phyloP scores from a whole-genome alignment of 2,113 vertebrate species.

The Odocoileus virginianus region DNA sequence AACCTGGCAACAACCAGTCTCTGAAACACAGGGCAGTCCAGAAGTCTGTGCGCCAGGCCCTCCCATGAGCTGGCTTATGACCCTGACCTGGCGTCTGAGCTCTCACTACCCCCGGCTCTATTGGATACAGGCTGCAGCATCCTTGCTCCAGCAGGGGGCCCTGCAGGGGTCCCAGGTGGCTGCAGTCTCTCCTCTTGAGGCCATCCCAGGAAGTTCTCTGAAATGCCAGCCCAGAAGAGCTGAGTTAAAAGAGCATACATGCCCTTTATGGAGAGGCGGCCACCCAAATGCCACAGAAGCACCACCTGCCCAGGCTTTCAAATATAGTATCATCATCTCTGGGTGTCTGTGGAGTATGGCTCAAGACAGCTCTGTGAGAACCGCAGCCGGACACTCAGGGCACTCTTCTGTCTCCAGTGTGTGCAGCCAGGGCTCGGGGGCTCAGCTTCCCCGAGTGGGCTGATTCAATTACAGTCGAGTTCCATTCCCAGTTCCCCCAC shows the following conservation, averaged over 20 bases:
- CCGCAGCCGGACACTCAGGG: fast-evolving
- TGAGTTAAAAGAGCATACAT: background rate
- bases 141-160: background rate
- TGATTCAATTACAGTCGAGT: background rate
- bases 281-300: slow-evolving; percentile 60
- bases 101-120: background rate
- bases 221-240: slow-evolving; percentile 61
- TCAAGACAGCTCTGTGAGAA: background rate
- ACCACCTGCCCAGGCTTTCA: slow-evolving; percentile 27
- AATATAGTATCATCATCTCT: background rate
- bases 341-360: background rate
- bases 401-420: background rate
- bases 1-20: fast-evolving
- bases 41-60: background rate
- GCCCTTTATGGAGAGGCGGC: slow-evolving; percentile 57
- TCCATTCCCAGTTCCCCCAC: background rate
- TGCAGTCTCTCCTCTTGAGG: background rate
- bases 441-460: background rate
- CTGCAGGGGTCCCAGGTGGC: background rate
- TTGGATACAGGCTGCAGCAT: fast-evolving
- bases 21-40: background rate
- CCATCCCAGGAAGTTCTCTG: background rate
- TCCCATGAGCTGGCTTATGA: background rate
- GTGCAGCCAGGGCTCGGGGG: background rate
- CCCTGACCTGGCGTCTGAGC: background rate